phyloP scores from a whole-genome alignment of 1,140 invertebrate species.

The Coptotermes formosanus region DNA sequence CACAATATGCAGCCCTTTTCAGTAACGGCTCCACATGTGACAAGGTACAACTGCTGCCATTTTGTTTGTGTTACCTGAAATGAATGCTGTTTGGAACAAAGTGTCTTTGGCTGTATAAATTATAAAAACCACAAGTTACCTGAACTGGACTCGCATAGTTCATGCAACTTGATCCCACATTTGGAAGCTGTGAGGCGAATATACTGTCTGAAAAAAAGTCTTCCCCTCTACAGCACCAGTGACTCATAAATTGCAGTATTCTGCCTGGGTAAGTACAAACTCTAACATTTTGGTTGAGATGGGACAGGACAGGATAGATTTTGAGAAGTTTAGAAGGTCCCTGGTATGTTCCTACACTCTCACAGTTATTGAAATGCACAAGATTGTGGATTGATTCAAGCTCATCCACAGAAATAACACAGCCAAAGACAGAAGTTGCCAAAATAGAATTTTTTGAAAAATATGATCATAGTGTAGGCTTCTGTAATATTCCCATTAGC shows the following conservation, averaged over 20 bases:
- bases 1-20: too few species aligned
- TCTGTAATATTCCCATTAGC: slow-evolving; percentile 1
- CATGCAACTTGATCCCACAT: too few species aligned
- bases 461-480: background rate
- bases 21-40: background rate
- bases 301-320: slow-evolving; percentile 1
- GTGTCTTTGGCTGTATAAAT: background rate
- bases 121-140: background rate
- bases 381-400: background rate
- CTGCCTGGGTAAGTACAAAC: background rate
- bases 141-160: too few species aligned
- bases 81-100: background rate
- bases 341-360: background rate
- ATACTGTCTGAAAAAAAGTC: too few species aligned
- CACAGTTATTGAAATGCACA: background rate
- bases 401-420: background rate
- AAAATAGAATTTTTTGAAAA: background rate
- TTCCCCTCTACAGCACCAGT: background rate
- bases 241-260: background rate
- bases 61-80: background rate
- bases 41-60: background rate
- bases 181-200: too few species aligned
- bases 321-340: background rate
- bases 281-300: background rate
- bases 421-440: background rate